A percentile compares a stretch with the other conserved stretches of the same genome.
phyloP scores from a whole-genome alignment of 2,113 vertebrate genomes.

The Mastomys natalensis region DNA sequence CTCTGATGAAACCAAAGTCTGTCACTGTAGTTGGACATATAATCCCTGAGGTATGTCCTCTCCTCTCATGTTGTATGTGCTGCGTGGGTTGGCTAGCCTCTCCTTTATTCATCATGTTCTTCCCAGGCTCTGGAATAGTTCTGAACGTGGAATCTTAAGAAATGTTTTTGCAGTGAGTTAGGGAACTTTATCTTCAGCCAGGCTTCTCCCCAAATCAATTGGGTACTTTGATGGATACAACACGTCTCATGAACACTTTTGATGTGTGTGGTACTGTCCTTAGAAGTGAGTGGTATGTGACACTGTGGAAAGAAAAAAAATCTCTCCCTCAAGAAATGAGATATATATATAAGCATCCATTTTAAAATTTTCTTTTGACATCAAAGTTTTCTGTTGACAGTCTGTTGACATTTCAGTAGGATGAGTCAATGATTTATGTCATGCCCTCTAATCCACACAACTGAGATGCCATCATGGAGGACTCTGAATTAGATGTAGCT shows the following conservation, averaged over 20 bases:
- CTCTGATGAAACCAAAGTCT: background rate
- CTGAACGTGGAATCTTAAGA: constrained; percentile 22
- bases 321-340: background rate
- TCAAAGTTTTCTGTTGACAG: background rate
- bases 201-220: background rate
- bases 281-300: background rate
- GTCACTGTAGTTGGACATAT: background rate
- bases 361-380: background rate
- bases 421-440: background rate
- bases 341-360: background rate
- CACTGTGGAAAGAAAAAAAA: background rate
- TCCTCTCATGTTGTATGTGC: background rate
- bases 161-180: constrained; percentile 33
- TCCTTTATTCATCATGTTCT: background rate
- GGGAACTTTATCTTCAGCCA: constrained; percentile 24
- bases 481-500: background rate
- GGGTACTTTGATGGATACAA: background rate
- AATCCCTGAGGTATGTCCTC: background rate
- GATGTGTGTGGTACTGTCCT: background rate
- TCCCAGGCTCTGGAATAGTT: background rate
- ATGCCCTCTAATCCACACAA: background rate
- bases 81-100: background rate
- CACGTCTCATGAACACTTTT: background rate
- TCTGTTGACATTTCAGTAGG: background rate
- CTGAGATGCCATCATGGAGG: background rate